Percentiles rank a stretch among this genome's conserved stretches.
Conservation (phyloP, 2,797 vertebrate genomes). For the Odontamblyopus rebecca region DNA sequence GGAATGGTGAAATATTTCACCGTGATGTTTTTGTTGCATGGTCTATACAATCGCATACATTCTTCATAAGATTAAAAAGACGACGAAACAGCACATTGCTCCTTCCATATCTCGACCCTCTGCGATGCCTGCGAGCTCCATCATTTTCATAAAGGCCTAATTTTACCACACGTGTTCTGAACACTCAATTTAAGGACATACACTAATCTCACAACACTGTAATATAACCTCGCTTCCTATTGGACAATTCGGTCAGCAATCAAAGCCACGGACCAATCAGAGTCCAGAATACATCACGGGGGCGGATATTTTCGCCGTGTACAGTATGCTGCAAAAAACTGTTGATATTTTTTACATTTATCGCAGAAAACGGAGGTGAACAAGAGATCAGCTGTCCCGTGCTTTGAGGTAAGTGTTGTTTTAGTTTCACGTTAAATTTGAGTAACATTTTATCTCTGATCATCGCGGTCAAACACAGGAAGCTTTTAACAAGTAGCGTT, state of each 20-base stretch:
- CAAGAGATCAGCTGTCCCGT: constrained; percentile 17
- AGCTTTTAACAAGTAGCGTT: constrained; percentile 65
- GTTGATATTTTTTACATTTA: constrained; percentile 58
- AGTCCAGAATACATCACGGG: constrained; percentile 75
- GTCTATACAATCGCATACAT: not conserved
- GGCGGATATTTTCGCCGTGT: constrained; percentile 82
- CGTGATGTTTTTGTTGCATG: not conserved
- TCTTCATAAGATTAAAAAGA: constrained; percentile 14
- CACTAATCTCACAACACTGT: constrained; percentile 61
- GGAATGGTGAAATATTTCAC: not conserved
- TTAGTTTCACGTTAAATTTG: constrained; percentile 13
- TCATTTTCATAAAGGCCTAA: constrained; percentile 23
- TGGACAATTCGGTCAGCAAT: constrained; percentile 79
- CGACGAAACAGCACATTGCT: not conserved
- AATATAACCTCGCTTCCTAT: constrained; percentile 75
- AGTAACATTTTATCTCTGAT: constrained; percentile 40
- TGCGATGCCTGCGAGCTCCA: no score
- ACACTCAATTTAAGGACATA: constrained; percentile 63
- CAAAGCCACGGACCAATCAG: constrained; percentile 81
- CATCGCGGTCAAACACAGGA: constrained; percentile 76
- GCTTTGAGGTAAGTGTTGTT: constrained; percentile 67
- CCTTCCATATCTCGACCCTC: not conserved
- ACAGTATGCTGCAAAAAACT: constrained; percentile 74
- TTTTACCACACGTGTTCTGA: constrained; percentile 38
- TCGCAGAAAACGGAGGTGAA: constrained; percentile 39